Conservation (phyloP, 2,113 vertebrate genomes). For the Morone saxatilis region DNA sequence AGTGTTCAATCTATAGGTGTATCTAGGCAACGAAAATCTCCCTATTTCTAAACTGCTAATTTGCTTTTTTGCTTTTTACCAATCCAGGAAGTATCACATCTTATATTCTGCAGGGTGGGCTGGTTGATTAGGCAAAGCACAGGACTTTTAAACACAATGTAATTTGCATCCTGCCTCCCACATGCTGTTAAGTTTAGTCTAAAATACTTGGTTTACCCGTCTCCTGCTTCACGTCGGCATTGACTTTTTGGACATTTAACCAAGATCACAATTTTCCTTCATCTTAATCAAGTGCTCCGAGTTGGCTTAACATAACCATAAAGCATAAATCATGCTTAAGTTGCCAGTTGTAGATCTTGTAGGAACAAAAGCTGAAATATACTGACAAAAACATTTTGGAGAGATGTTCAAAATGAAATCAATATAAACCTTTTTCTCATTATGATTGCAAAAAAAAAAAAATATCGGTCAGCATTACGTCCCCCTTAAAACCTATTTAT, state of each 20-base stretch:
- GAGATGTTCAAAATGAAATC: neutral
- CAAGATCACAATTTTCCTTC: neutral
- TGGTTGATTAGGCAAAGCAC: neutral
- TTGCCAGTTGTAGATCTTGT: neutral
- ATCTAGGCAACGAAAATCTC: constrained; percentile 26
- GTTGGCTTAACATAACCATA: neutral
- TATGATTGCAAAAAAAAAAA: neutral
- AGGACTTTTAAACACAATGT: neutral
- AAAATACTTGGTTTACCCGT: neutral
- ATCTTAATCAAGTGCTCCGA: neutral
- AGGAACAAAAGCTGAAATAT: neutral
- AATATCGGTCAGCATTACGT: neutral
- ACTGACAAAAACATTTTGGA: neutral
- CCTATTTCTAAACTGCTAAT: neutral
- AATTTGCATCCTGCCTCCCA: neutral
- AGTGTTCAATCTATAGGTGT: constrained; percentile 38
- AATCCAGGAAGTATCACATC: neutral
- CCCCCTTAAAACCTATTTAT: neutral
- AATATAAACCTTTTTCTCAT: neutral
- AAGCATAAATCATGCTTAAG: neutral
- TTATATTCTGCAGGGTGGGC: neutral
- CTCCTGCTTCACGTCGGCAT: neutral
- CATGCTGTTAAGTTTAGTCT: neutral
- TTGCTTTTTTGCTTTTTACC: constrained; percentile 1
- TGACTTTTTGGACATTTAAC: neutral